These are phyloP conservation scores for Melikaiella ostensackeni DNA, from an alignment of 2,888 invertebrate species.

Conservation along the genomic window DNA sequence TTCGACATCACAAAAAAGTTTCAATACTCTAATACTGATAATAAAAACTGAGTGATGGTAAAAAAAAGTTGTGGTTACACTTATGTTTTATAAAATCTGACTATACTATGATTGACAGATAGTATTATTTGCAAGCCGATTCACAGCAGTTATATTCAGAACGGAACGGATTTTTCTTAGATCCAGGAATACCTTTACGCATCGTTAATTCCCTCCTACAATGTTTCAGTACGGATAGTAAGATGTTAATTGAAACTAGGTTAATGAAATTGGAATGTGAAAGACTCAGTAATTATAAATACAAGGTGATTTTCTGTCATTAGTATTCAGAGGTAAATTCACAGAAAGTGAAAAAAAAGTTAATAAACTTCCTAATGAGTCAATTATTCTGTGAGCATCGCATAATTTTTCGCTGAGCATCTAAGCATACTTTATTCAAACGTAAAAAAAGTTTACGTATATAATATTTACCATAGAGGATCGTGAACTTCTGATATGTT, in stretches of 20 bases:
- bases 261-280: conserved; percentile 18
- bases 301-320: neutral
- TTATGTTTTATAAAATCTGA: neutral
- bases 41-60: neutral
- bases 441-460: neutral
- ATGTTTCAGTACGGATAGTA: conserved; percentile 1
- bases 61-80: neutral
- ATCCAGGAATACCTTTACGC: conserved; percentile 3
- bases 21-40: too few relatives aligned
- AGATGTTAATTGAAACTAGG: conserved; percentile 5
- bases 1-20: too few relatives aligned
- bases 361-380: neutral
- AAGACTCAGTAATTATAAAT: neutral
- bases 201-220: conserved; percentile 17
- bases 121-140: neutral
- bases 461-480: neutral
- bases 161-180: conserved; percentile 15
- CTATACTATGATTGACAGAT: neutral
- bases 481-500: neutral
- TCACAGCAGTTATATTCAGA: conserved; percentile 4
- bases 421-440: neutral
- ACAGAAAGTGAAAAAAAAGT: neutral
- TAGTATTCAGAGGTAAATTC: neutral
- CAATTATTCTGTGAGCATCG: neutral
- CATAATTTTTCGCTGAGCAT: neutral